phyloP scores from a whole-genome alignment of 1,140 invertebrate genomes.

The Macrobrachium rosenbergii region DNA sequence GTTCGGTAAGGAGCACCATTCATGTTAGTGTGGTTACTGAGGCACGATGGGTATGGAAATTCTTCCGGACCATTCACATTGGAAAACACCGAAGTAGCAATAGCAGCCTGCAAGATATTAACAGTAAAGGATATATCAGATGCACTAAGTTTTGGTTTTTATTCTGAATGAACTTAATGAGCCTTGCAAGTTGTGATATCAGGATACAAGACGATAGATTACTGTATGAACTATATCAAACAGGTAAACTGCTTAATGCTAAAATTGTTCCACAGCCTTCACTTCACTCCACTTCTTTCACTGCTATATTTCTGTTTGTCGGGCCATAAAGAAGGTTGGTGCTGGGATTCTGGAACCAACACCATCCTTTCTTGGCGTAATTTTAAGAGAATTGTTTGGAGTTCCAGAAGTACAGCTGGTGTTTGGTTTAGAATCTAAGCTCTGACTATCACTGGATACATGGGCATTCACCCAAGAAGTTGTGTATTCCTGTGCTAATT shows the following conservation, averaged over 20 bases:
- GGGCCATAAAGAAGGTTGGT: constrained; percentile 62
- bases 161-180: no score
- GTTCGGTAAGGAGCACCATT: constrained; percentile 64
- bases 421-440: constrained; percentile 43
- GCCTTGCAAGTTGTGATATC: no score
- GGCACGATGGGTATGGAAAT: constrained; percentile 49
- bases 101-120: constrained; percentile 1
- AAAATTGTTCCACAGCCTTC: constrained; percentile 39
- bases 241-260: neutral
- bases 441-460: constrained; percentile 44
- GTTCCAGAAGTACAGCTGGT: constrained; percentile 15
- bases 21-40: constrained; percentile 62
- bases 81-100: constrained; percentile 16
- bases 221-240: no score
- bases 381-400: constrained; percentile 44
- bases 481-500: constrained; percentile 61
- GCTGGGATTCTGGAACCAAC: constrained; percentile 65
- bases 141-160: no score
- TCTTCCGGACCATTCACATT: constrained; percentile 17
- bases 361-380: constrained; percentile 61
- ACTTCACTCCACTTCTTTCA: neutral
- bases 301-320: constrained; percentile 59
- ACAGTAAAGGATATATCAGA: neutral
- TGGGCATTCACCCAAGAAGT: constrained; percentile 63
- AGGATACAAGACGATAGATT: no score